Evolutionary conservation across 2,797 vertebrate genomes (phyloP).

Genomic region (Xenentodon cancila): DNA sequence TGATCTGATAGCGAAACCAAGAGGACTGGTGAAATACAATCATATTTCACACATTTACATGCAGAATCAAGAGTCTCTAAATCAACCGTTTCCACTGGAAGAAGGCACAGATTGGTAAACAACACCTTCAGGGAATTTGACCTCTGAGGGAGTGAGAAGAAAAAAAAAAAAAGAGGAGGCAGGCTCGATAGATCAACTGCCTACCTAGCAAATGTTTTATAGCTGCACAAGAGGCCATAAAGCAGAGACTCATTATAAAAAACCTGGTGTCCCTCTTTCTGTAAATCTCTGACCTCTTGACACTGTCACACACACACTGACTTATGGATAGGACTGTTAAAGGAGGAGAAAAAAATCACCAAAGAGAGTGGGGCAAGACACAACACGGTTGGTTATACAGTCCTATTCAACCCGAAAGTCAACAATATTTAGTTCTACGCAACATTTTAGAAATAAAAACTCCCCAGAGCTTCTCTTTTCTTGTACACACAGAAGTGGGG

Average conservation of each 20-base stretch:
- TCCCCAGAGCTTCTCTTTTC: not conserved
- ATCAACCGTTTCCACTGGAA: constrained; percentile 34
- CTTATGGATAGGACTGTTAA: constrained; percentile 57
- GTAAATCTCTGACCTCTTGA: constrained; percentile 69
- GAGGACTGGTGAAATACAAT: constrained; percentile 4
- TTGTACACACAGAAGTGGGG: not conserved
- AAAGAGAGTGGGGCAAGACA: constrained; percentile 36
- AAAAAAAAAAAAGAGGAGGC: constrained; percentile 18
- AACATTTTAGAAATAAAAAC: not conserved
- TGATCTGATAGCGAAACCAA: constrained; percentile 10
- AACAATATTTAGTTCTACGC: constrained; percentile 1
- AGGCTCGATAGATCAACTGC: constrained; percentile 53
- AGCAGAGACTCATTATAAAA: constrained; percentile 56
- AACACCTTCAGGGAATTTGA: constrained; percentile 63
- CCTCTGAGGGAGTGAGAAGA: constrained; percentile 47
- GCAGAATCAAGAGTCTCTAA: constrained; percentile 29
- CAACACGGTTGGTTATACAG: constrained; percentile 40
- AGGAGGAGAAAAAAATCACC: constrained; percentile 59
- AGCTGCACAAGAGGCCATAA: constrained; percentile 53
- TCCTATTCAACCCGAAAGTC: constrained; percentile 36
- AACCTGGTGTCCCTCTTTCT: constrained; percentile 46
- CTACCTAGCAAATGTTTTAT: constrained; percentile 66
- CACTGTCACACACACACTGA: constrained; percentile 37
- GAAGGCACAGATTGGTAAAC: constrained; percentile 59
- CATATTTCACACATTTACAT: constrained; percentile 30